Evolutionary conservation across 2,888 invertebrate species (phyloP).

Genomic region (Netelia virgata): DNA sequence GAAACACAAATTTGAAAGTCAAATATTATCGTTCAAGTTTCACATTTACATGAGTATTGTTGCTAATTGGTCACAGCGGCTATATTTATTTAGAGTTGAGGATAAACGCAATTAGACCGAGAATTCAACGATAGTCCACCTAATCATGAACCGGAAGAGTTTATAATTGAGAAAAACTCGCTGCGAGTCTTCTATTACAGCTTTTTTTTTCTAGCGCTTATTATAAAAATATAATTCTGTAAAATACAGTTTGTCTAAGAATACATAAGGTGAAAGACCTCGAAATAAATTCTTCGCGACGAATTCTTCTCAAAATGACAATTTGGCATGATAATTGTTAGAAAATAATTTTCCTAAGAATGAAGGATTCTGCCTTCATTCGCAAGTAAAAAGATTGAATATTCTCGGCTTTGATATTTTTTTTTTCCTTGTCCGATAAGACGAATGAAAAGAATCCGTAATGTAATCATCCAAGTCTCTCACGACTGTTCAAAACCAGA

Average conservation of each 20-base stretch:
- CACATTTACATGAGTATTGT: conserved; percentile 12
- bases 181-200: not conserved
- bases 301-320: too few species aligned
- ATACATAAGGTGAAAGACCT: not conserved
- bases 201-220: not conserved
- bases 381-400: not conserved
- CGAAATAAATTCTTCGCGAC: not conserved
- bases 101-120: conserved; percentile 29
- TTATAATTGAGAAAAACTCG: conserved; percentile 8
- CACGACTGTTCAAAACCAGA: conserved; percentile 24
- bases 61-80: conserved; percentile 24
- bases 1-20: conserved; percentile 62
- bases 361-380: not conserved
- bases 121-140: not conserved
- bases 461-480: conserved; percentile 38
- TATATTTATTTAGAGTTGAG: not conserved
- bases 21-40: conserved; percentile 2
- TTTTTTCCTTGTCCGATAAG: conserved; percentile 20
- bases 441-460: conserved; percentile 33
- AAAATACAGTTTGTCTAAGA: not conserved
- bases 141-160: conserved; percentile 22
- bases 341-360: not conserved
- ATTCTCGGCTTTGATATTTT: not conserved
- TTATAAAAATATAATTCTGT: not conserved
- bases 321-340: too few species aligned